Base-by-base conservation (phyloP, 2,888 invertebrate species). In the Cartodere bifasciata region DNA sequence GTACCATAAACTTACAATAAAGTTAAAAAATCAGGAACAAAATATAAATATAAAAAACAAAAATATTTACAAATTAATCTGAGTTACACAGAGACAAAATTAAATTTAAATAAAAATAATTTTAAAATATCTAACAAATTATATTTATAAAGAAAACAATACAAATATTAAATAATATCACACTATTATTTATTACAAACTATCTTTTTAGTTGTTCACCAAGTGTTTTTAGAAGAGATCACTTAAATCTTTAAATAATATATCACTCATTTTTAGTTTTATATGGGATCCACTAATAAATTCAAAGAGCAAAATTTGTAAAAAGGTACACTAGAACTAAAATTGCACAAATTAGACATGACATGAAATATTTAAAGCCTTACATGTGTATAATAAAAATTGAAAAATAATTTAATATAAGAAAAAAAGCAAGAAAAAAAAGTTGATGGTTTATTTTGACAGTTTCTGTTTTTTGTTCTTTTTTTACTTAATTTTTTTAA, bases 151-250 rank as follows among this genome's bases (percentile, higher is more conserved):
- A 45, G 35, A 50, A 51, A 58, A 55, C 49, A 57, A 57, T 56
- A 47, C 49, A 55, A 57, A 53, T 58, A 60, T 59, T 58, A 60
- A 59, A 56, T 60, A 60, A 60, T 60, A 60, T 60, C 60, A 60
- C 60, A 60, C 60, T 58, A 57, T 52, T 45, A 48, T 49, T 53
- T 49, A 54, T 49, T 47, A n/a, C n/a, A n/a, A n/a, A n/a, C n/a
- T n/a, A n/a, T n/a, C n/a, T 48, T 45, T 50, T 49, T 47, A 50
- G 49, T 51, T 50, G 50, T 51, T 56, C 51, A 54, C 50, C 49
- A 47, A 47, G 50, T 52, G 50, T 52, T 51, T 49, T 44, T 46
- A 43, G 45, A 58, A 56, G 58, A 59, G 58, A 59, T 59, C 58
- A 58, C 47, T 44, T 22, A 20, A 17, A 22, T 11, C 16, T 6